Conservation (phyloP, 1,140 invertebrate species). For the Campoletis sonorensis region DNA sequence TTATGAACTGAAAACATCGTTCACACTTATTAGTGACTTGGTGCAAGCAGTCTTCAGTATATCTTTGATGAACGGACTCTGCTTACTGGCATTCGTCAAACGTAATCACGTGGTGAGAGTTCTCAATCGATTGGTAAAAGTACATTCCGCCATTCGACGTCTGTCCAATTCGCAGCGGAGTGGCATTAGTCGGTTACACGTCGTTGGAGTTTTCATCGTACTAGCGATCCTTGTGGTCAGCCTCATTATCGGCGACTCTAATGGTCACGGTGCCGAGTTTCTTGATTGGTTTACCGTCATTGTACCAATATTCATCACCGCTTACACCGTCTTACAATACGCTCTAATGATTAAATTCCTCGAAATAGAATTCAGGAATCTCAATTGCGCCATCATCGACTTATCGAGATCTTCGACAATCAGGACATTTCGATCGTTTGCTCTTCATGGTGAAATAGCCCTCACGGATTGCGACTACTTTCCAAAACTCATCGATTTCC, state of each 20-base stretch:
- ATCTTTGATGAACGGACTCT: neutral
- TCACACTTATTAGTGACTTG: neutral
- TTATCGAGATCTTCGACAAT: neutral
- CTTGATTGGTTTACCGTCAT: neutral
- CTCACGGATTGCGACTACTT: neutral
- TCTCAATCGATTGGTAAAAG: neutral
- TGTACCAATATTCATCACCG: neutral
- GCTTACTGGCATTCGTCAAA: neutral
- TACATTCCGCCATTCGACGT: neutral
- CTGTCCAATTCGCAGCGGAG: neutral
- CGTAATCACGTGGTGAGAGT: neutral
- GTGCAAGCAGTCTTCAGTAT: neutral
- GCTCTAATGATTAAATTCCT: neutral
- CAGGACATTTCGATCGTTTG: neutral
- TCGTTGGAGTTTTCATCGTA: neutral
- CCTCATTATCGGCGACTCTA: neutral
- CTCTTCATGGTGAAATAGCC: neutral
- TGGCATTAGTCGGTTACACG: neutral
- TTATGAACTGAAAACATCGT: neutral
- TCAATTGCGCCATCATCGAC: neutral
- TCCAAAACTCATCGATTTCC: neutral
- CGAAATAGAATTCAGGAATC: neutral
- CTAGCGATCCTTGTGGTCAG: neutral
- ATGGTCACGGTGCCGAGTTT: neutral
- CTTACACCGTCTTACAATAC: neutral